phyloP scores from a whole-genome alignment of 2,888 invertebrate species.

The Petrophora chlorosata region DNA sequence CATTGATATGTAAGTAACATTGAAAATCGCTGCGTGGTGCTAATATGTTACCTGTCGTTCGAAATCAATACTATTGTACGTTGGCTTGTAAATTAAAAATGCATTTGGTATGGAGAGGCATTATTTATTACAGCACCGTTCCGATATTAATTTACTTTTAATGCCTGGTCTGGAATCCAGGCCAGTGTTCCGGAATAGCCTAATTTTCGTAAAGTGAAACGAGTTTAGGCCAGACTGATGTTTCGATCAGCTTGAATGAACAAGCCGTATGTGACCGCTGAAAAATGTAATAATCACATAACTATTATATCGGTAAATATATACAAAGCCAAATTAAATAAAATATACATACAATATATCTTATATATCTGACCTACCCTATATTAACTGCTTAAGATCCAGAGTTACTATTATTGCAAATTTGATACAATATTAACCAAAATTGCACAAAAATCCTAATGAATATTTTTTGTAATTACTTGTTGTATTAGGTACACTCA shows the following conservation, averaged over 20 bases:
- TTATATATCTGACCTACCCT: too few relatives aligned
- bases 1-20: slow-evolving; percentile 28
- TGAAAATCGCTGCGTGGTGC: slow-evolving; percentile 8
- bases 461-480: too few relatives aligned
- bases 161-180: not conserved
- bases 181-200: slow-evolving; percentile 14
- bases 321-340: too few relatives aligned
- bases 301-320: too few relatives aligned
- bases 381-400: too few relatives aligned
- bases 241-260: slow-evolving; percentile 29
- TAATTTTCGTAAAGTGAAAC: slow-evolving; percentile 19
- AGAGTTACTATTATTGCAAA: too few relatives aligned
- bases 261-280: slow-evolving; percentile 14
- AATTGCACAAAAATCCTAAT: too few relatives aligned
- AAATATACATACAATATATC: too few relatives aligned
- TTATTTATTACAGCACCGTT: too few relatives aligned
- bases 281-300: too few relatives aligned
- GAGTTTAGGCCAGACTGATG: slow-evolving; percentile 8
- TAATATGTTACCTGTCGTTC: slow-evolving; percentile 42
- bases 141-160: not conserved
- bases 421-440: too few relatives aligned
- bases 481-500: too few relatives aligned
- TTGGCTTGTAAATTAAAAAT: not conserved
- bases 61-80: slow-evolving; percentile 51
- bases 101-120: not conserved